Evolutionary conservation across 2,113 vertebrate genomes (phyloP).

Genomic region (Lasiurus cinereus): DNA sequence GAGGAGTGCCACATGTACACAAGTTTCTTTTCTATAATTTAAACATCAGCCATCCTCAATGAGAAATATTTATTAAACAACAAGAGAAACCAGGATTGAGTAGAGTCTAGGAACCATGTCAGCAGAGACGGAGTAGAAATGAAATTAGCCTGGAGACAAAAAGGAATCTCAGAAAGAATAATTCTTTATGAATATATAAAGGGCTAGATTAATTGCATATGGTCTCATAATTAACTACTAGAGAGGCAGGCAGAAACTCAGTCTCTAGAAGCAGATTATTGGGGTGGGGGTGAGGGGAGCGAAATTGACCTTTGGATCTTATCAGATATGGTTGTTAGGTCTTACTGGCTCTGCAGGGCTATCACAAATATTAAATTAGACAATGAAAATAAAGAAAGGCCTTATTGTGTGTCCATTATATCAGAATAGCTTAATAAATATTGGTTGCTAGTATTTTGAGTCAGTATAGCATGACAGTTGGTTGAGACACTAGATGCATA

Average conservation of each 20-base stretch:
- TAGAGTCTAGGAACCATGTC: slow-evolving; percentile 3
- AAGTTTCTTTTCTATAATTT: background rate
- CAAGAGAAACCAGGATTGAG: background rate
- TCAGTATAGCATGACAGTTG: background rate
- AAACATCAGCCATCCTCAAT: background rate
- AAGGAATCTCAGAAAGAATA: background rate
- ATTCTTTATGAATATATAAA: slow-evolving; percentile 11
- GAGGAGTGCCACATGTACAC: background rate
- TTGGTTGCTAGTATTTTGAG: background rate
- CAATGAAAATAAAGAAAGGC: slow-evolving; percentile 19
- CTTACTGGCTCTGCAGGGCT: background rate
- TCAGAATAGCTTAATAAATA: slow-evolving; percentile 7
- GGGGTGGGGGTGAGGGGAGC: no score
- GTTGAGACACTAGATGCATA: background rate
- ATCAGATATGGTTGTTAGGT: background rate
- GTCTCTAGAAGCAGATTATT: background rate
- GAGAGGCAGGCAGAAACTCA: background rate
- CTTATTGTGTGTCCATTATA: background rate
- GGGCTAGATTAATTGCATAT: background rate
- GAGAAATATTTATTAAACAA: slow-evolving; percentile 19
- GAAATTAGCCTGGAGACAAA: slow-evolving; percentile 8
- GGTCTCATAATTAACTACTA: background rate
- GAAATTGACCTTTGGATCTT: background rate
- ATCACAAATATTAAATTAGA: slow-evolving; percentile 23
- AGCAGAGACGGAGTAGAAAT: background rate